Percentiles rank a stretch among this genome's conserved stretches.
These are phyloP conservation scores for Hipposideros armiger DNA, from an alignment of 2,113 vertebrate genomes.

Conservation along the genomic window DNA sequence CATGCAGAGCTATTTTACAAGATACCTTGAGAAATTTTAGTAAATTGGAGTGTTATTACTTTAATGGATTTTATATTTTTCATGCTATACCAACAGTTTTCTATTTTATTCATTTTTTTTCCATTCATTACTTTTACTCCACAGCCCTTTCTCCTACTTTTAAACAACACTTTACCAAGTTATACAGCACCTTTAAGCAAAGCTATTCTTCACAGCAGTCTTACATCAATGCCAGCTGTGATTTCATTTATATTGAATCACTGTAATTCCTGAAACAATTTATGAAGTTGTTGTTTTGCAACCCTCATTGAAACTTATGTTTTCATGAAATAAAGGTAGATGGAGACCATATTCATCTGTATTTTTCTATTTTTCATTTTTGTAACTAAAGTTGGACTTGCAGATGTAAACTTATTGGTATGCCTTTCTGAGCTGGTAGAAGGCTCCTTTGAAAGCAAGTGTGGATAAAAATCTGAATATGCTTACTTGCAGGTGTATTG, in stretches of 20 bases:
- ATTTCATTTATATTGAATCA: constrained; percentile 83
- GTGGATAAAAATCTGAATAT: neutral
- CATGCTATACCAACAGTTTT: constrained; percentile 52
- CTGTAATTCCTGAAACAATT: constrained; percentile 80
- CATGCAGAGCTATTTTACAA: constrained; percentile 64
- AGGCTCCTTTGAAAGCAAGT: neutral
- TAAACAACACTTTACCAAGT: constrained; percentile 71
- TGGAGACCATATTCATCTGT: neutral
- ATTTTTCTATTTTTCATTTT: constrained; percentile 54
- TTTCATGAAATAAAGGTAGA: constrained; percentile 62
- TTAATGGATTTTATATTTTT: constrained; percentile 75
- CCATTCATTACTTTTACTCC: constrained; percentile 62
- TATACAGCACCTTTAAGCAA: constrained; percentile 68
- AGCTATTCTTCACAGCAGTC: constrained; percentile 77
- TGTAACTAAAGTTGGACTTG: constrained; percentile 58
- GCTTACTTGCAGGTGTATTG: constrained; percentile 28
- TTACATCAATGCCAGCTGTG: constrained; percentile 76
- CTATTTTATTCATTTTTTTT: constrained; percentile 77
- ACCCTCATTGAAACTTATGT: constrained; percentile 74
- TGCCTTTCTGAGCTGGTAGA: neutral
- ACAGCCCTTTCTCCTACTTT: constrained; percentile 44
- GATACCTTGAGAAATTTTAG: constrained; percentile 63
- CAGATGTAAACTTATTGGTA: constrained; percentile 27
- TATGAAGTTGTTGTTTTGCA: constrained; percentile 73
- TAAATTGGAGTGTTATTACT: constrained; percentile 67